Percentiles rank a stretch among this genome's conserved stretches.
These are phyloP conservation scores for Phenganax stokvisi DNA, from an alignment of 92 coral and sea anemone species.

Conservation along the genomic window DNA sequence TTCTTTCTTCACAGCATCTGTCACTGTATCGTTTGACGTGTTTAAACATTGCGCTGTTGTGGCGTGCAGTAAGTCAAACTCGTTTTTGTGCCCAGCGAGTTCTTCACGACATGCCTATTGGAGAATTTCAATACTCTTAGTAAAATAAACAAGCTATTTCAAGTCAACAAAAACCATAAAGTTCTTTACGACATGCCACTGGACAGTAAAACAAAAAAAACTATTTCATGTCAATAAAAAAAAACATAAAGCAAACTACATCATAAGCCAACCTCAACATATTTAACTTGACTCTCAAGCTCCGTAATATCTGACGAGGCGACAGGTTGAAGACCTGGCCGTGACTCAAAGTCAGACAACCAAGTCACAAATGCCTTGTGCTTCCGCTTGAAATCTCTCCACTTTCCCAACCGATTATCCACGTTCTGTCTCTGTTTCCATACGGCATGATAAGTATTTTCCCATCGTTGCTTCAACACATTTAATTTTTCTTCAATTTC, in stretches of 20 bases:
- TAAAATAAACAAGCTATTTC: no score
- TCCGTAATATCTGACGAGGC: conserved; percentile 70
- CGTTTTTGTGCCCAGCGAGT: conserved; percentile 55
- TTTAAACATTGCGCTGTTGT: conserved; percentile 59
- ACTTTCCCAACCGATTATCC: conserved; percentile 54
- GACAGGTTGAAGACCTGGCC: conserved; percentile 75
- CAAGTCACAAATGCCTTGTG: conserved; percentile 58
- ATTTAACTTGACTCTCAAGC: conserved; percentile 84
- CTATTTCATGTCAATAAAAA: not conserved
- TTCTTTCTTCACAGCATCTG: conserved; percentile 57
- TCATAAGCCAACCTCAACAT: conserved; percentile 71
- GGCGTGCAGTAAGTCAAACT: conserved; percentile 57
- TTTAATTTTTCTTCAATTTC: conserved; percentile 27
- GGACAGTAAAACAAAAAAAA: not conserved
- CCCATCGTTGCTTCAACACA: conserved; percentile 29
- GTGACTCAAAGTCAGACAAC: conserved; percentile 72
- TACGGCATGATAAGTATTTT: conserved; percentile 22
- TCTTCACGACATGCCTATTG: conserved; percentile 82
- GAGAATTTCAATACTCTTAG: not conserved
- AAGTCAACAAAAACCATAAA: not conserved
- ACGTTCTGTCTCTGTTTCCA: conserved; percentile 64
- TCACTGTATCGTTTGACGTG: conserved; percentile 56
- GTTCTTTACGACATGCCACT: not conserved
- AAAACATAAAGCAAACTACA: no score
- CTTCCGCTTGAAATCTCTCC: conserved; percentile 64